These are phyloP conservation scores for Cactoblastis cactorum DNA, from an alignment of 2,888 invertebrate species.

Conservation along the genomic window DNA sequence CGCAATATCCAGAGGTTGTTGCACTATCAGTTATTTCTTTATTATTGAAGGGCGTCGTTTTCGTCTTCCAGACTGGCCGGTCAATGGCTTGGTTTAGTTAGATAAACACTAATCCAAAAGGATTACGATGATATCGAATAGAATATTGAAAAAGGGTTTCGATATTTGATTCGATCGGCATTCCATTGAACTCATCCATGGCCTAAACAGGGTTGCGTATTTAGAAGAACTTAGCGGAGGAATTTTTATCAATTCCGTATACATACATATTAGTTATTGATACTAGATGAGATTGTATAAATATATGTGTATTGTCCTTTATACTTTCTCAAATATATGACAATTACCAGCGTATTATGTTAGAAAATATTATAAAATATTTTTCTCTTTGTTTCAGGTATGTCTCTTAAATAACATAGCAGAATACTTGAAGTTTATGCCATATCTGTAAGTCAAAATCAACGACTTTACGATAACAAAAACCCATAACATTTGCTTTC, in stretches of 20 bases:
- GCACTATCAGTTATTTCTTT: conserved; percentile 30
- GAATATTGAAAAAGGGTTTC: neutral
- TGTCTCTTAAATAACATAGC: neutral
- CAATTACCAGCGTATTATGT: neutral
- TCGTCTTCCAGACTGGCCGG: neutral
- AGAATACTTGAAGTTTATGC: neutral
- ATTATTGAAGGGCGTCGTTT: conserved; percentile 9
- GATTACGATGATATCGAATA: neutral
- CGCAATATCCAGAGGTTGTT: conserved; percentile 43
- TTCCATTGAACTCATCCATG: no score
- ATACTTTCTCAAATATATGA: no score
- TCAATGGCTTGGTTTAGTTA: neutral
- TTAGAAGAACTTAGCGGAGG: no score
- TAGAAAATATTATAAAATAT: neutral
- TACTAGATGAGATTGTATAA: no score
- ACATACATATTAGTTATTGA: no score
- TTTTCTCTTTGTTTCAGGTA: conserved; percentile 3
- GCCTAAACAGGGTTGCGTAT: no score
- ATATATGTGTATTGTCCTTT: no score
- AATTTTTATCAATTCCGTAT: no score
- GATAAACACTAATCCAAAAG: neutral
- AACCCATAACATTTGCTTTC: no score
- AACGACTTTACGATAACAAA: no score
- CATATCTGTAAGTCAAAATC: no score
- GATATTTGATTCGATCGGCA: no score